A percentile compares a stretch with the other conserved stretches of the same genome.
Conservation (phyloP, 2,113 vertebrate species). For the Spea multiplicata region DNA sequence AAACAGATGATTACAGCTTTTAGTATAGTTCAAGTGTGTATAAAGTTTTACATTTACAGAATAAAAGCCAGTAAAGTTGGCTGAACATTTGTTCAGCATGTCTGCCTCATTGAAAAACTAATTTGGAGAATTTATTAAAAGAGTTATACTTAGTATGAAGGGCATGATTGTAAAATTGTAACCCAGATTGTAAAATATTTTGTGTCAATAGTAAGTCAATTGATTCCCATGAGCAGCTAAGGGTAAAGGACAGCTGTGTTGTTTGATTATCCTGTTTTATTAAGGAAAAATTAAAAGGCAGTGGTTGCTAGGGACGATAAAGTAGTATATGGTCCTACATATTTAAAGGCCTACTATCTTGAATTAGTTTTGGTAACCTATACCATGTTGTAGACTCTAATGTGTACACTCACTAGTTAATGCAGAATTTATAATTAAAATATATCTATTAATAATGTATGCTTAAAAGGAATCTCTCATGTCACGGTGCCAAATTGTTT, state of each 20-base stretch:
- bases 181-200: background rate
- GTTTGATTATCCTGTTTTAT: slow-evolving; percentile 11
- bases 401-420: no score
- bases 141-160: background rate
- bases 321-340: background rate
- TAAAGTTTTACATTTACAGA: no score
- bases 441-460: no score
- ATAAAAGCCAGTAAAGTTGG: background rate
- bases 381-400: no score
- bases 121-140: background rate
- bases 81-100: background rate
- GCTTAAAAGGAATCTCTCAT: no score
- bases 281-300: slow-evolving; percentile 14
- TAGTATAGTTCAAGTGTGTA: no score
- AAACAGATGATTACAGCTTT: no score
- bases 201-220: slow-evolving; percentile 16
- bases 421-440: no score
- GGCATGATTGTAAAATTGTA: background rate
- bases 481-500: no score
- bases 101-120: background rate
- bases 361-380: no score
- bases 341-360: no score
- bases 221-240: background rate
- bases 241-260: slow-evolving; percentile 19
- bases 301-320: slow-evolving; percentile 5